Evolutionary conservation across 2,113 vertebrate genomes (phyloP).

Genomic region (Indicator maculatus): DNA sequence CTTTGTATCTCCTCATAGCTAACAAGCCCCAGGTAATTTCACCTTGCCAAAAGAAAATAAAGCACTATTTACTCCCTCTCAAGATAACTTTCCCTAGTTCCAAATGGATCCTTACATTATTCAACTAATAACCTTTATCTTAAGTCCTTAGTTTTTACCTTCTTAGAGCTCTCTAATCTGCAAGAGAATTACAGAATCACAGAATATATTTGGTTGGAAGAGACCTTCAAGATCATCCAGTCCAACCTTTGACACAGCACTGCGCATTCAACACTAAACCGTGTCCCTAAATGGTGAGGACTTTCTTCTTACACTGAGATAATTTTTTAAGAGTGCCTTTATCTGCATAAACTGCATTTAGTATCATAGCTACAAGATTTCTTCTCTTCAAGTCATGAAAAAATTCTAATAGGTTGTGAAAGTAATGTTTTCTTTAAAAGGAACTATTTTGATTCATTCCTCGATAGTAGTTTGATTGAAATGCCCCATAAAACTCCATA

Average conservation of each 20-base stretch:
- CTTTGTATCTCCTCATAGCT: background rate
- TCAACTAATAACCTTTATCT: slow-evolving; percentile 1
- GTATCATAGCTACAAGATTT: slow-evolving; percentile 1
- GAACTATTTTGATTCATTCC: slow-evolving; percentile 27
- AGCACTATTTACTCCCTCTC: background rate
- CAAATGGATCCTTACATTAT: background rate
- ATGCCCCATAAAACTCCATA: slow-evolving; percentile 1
- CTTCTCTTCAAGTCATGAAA: slow-evolving; percentile 9
- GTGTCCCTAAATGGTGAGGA: background rate
- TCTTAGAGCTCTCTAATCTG: background rate
- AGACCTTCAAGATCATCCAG: too few relatives aligned
- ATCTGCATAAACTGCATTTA: slow-evolving; percentile 32
- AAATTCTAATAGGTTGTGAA: slow-evolving; percentile 25
- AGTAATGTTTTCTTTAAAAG: slow-evolving; percentile 23
- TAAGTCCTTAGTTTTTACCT: slow-evolving; percentile 21
- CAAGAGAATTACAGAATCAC: background rate
- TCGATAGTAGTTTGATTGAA: slow-evolving; percentile 11
- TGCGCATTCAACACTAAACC: too few relatives aligned
- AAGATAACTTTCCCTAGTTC: slow-evolving; percentile 4
- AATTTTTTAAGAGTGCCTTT: background rate
- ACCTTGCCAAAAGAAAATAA: background rate
- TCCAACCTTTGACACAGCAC: too few relatives aligned
- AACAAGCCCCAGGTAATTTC: slow-evolving; percentile 1
- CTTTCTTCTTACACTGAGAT: background rate
- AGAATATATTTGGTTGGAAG: too few relatives aligned